Conservation (phyloP, 1,140 invertebrate genomes). For the Heliothis subflexa region DNA sequence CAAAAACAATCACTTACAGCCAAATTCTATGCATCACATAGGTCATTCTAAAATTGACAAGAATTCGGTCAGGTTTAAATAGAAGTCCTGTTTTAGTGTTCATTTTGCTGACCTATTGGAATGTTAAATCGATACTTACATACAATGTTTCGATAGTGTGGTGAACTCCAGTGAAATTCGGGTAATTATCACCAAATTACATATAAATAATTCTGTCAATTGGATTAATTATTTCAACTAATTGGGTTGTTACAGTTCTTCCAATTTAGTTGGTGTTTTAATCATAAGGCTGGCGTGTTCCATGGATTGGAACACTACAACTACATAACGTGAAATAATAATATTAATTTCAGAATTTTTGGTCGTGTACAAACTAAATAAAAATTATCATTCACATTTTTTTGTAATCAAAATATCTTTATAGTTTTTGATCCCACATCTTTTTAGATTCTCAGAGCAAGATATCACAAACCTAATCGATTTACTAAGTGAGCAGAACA, state of each 20-base stretch:
- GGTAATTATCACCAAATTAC: slow-evolving; percentile 25
- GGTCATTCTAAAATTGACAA: slow-evolving; percentile 26
- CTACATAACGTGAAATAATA: too few species aligned
- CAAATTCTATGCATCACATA: not conserved
- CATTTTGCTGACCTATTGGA: not conserved
- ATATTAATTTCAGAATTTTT: too few species aligned
- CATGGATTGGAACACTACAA: not conserved
- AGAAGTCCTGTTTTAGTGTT: slow-evolving; percentile 2
- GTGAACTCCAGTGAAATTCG: not conserved
- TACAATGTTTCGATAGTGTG: slow-evolving; percentile 2
- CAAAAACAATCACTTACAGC: not conserved
- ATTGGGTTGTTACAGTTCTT: slow-evolving; percentile 8
- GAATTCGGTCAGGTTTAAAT: slow-evolving; percentile 27
- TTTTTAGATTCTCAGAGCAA: too few species aligned
- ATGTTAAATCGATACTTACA: not conserved
- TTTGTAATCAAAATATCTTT: too few species aligned
- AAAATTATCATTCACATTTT: too few species aligned
- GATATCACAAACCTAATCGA: not conserved
- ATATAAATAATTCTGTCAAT: slow-evolving; percentile 25
- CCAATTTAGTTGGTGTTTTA: not conserved
- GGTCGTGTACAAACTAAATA: too few species aligned
- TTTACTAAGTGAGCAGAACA: not conserved
- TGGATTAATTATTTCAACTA: slow-evolving; percentile 15
- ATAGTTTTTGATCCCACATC: too few species aligned
- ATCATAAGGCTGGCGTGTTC: slow-evolving; percentile 2